Evolutionary conservation across 1,140 invertebrate species (phyloP), one percentile per base, ranked within the genome.

Genomic region (Drosophila bocqueti): DNA sequence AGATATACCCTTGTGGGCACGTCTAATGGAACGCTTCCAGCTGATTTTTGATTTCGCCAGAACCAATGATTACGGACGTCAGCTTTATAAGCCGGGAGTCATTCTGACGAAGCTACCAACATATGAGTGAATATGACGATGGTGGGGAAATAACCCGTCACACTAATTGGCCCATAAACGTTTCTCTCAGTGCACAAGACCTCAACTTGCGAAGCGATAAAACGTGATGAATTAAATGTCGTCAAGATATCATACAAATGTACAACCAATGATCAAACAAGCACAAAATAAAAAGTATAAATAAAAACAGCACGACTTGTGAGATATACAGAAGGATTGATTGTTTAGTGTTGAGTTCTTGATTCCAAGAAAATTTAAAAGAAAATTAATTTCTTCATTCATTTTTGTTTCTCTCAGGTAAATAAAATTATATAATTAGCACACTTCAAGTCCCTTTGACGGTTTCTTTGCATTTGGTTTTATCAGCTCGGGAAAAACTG

Each of bases 151-250:
- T 68, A 42, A 38, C n/a, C n/a, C 46, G 72, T n/a, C 31, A 47
- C 47, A 40, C 21, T 21, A 76, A 45, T n/a, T 49, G 13, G 24
- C 21, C 29, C 40, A 55, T 58, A 67, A 67, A 47, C 15, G 40
- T 50, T 75, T 72, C 40, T 45, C 47, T 26, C 58, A 75, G 68
- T 73, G 52, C 55, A 66, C 18, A 26, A 49, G 60, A 11, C 5
- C 65, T 34, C 34, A 38, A 24, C 24, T 36, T 16, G 36, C 18
- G 16, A 50, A 6, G 29, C 47, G 36, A 45, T 31, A 60, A 57
- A 76, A 76, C 72, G 74, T 79, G 76, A 78, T 72, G 58, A 78
- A 46, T 57, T 77, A 31, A 50, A 58, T 58, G 50, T 63, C 52
- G 58, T 63, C 57, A 63, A 63, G 54, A 45, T 76, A 50, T 67